A percentile compares a stretch with the other conserved stretches of the same genome.
These are phyloP conservation scores for Tachypleus tridentatus DNA, from an alignment of 1,140 invertebrate genomes.

Conservation along the genomic window DNA sequence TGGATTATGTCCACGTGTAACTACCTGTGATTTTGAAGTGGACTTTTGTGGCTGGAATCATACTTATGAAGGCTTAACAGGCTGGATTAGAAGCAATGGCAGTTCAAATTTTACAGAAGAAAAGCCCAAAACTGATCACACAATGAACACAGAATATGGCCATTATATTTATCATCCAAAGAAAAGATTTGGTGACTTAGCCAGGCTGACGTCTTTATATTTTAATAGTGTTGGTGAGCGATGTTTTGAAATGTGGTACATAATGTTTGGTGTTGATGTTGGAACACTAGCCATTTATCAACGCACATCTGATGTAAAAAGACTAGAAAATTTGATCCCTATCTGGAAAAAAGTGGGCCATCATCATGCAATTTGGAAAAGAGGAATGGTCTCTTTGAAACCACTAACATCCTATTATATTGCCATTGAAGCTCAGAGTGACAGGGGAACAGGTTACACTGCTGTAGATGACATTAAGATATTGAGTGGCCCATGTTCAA, in stretches of 20 bases:
- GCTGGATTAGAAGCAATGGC: conserved; percentile 10
- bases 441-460: conserved; percentile 16
- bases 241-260: conserved; percentile 31
- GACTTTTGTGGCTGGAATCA: conserved; percentile 24
- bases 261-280: conserved; percentile 31
- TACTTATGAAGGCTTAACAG: conserved; percentile 10
- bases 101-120: conserved; percentile 14
- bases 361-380: conserved; percentile 16
- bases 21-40: conserved; percentile 25
- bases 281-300: conserved; percentile 20
- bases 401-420: conserved; percentile 15
- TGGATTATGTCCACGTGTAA: conserved; percentile 23
- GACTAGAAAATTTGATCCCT: conserved; percentile 12
- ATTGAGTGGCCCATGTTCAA: conserved; percentile 16
- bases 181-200: conserved; percentile 9
- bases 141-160: conserved; percentile 13
- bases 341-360: conserved; percentile 16
- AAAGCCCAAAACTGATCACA: conserved; percentile 19
- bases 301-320: conserved; percentile 11
- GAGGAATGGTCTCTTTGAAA: conserved; percentile 12
- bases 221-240: conserved; percentile 18
- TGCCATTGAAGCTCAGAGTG: conserved; percentile 14
- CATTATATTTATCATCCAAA: conserved; percentile 17
- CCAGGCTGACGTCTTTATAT: conserved; percentile 12
- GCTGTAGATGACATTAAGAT: conserved; percentile 22